These are phyloP conservation scores for Dryocosmus kuriphilus DNA, from an alignment of 2,888 invertebrate genomes.

Conservation along the genomic window DNA sequence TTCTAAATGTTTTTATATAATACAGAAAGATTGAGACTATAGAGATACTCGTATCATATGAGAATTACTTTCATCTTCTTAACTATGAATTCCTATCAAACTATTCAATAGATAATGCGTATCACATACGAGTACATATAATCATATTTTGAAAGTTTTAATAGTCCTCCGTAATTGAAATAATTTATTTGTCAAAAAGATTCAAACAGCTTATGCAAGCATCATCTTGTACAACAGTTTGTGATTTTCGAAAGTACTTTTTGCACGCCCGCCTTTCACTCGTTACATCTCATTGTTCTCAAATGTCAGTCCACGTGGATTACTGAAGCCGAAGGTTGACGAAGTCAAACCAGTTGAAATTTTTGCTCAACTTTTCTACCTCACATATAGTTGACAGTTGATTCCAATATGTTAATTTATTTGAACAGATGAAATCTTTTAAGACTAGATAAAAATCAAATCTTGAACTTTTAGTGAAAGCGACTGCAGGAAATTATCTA, in stretches of 20 bases:
- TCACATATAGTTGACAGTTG: background rate
- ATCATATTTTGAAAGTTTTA: background rate
- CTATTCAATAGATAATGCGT: no score
- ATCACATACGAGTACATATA: no score
- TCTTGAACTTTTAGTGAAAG: background rate
- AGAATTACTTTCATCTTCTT: no score
- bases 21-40: no score
- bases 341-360: slow-evolving; percentile 10
- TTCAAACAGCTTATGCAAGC: background rate
- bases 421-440: background rate
- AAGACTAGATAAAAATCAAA: background rate
- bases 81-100: no score
- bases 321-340: slow-evolving; percentile 15
- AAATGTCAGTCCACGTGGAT: slow-evolving; percentile 44
- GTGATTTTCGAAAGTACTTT: slow-evolving; percentile 58
- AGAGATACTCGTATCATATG: no score
- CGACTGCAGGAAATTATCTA: background rate
- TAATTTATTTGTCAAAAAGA: background rate
- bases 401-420: background rate
- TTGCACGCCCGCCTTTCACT: slow-evolving; percentile 54
- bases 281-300: slow-evolving; percentile 50
- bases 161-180: background rate
- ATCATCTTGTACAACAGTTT: background rate
- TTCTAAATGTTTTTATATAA: no score
- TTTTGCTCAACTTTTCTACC: slow-evolving; percentile 42